A percentile compares a stretch with the other conserved stretches of the same genome.
Evolutionary conservation across 2,888 invertebrate genomes (phyloP).

Genomic region (Hemithea aestivaria): DNA sequence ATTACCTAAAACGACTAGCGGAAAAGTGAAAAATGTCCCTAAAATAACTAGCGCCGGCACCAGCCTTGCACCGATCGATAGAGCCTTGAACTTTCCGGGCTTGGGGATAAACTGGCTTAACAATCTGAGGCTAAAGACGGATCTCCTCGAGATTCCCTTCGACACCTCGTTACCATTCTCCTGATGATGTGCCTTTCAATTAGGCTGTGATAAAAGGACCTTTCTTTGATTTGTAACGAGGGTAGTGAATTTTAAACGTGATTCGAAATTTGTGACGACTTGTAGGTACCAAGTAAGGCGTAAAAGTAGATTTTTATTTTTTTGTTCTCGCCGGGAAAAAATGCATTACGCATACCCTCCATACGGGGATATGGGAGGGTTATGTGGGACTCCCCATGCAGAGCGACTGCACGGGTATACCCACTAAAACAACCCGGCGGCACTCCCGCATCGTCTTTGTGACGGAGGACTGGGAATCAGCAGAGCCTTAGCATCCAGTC

Average conservation of each 20-base stretch:
- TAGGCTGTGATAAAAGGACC: slow-evolving; percentile 3
- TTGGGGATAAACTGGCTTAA: slow-evolving; percentile 18
- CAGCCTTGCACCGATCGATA: slow-evolving; percentile 71
- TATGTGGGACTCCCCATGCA: no score
- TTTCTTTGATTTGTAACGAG: slow-evolving; percentile 3
- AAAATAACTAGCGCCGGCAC: slow-evolving; percentile 15
- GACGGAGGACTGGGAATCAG: no score
- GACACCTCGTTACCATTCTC: slow-evolving; percentile 4
- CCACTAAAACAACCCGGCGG: no score
- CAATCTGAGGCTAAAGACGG: slow-evolving; percentile 1
- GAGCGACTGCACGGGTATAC: no score
- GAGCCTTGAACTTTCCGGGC: slow-evolving; percentile 65
- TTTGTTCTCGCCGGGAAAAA: no score
- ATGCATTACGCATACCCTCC: no score
- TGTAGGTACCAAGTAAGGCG: no score
- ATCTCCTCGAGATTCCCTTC: slow-evolving; percentile 3
- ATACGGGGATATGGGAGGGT: no score
- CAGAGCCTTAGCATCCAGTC: no score
- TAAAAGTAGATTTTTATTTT: no score
- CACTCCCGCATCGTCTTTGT: no score
- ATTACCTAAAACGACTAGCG: no score
- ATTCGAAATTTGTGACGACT: slow-evolving; percentile 1
- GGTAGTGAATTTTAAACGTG: slow-evolving; percentile 2
- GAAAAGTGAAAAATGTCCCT: slow-evolving; percentile 2
- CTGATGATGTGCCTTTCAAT: slow-evolving; percentile 14